Percentiles rank a stretch among this genome's conserved stretches.
These are phyloP conservation scores for Cantharis rufa DNA, from an alignment of 2,888 invertebrate genomes.

Conservation along the genomic window DNA sequence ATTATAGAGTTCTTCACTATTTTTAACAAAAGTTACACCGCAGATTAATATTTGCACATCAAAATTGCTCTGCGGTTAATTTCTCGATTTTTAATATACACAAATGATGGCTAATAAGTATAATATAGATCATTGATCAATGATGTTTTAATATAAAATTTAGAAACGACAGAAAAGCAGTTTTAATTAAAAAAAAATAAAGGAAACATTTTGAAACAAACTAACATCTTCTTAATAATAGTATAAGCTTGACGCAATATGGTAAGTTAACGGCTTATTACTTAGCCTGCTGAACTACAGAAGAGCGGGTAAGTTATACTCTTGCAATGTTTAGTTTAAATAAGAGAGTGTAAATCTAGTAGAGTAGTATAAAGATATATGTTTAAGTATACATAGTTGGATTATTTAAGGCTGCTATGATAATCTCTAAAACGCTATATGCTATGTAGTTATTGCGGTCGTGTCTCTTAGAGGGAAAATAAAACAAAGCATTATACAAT, in stretches of 20 bases:
- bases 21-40: no score
- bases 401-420: slow-evolving; percentile 5
- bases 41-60: no score
- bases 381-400: slow-evolving; percentile 5
- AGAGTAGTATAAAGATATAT: neutral
- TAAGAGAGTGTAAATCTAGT: neutral
- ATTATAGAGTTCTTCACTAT: no score
- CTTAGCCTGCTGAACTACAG: neutral
- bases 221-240: neutral
- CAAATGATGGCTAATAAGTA: no score
- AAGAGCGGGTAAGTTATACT: neutral
- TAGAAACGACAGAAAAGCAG: no score
- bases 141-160: no score
- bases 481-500: slow-evolving; percentile 1
- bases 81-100: no score
- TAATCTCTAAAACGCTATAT: slow-evolving; percentile 5
- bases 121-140: no score
- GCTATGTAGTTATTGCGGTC: slow-evolving; percentile 5
- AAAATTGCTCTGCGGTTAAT: no score
- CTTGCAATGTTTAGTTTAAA: neutral
- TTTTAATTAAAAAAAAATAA: neutral
- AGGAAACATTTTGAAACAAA: neutral
- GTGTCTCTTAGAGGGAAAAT: neutral
- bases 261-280: neutral
- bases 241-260: neutral